These are phyloP conservation scores for Elephantulus edwardii DNA, from an alignment of 2,113 vertebrate species.

Conservation along the genomic window DNA sequence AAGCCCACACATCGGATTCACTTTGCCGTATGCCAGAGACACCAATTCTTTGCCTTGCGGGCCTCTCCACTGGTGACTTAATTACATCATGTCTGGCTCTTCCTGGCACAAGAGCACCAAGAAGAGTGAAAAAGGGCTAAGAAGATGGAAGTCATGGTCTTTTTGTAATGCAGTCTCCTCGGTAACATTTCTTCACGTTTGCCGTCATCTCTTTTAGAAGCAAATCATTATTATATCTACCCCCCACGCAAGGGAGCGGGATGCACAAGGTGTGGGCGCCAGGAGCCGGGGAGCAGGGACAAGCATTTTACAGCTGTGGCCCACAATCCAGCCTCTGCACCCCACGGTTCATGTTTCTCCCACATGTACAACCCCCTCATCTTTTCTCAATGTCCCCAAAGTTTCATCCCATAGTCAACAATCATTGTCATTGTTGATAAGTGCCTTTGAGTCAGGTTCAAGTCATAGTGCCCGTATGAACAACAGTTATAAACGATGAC, in stretches of 20 bases:
- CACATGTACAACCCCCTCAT: not conserved
- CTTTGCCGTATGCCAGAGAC: not conserved
- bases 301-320: not conserved
- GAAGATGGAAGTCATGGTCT: not conserved
- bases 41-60: not conserved
- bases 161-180: not conserved
- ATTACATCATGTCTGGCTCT: not conserved
- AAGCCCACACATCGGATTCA: not conserved
- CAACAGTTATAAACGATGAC: too few relatives aligned
- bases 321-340: not conserved
- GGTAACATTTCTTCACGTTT: not conserved
- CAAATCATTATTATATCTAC: not conserved
- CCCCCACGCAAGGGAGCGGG: not conserved
- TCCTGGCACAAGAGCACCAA: not conserved
- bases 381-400: not conserved
- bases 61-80: not conserved
- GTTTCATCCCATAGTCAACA: not conserved
- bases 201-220: not conserved
- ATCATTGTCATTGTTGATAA: not conserved
- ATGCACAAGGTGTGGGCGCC: not conserved
- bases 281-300: not conserved
- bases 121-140: not conserved
- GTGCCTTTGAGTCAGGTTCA: not conserved
- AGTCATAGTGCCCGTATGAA: not conserved
- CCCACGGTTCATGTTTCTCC: not conserved